Conservation (phyloP, 2,113 vertebrate species). For the Rhinogobius similis region DNA sequence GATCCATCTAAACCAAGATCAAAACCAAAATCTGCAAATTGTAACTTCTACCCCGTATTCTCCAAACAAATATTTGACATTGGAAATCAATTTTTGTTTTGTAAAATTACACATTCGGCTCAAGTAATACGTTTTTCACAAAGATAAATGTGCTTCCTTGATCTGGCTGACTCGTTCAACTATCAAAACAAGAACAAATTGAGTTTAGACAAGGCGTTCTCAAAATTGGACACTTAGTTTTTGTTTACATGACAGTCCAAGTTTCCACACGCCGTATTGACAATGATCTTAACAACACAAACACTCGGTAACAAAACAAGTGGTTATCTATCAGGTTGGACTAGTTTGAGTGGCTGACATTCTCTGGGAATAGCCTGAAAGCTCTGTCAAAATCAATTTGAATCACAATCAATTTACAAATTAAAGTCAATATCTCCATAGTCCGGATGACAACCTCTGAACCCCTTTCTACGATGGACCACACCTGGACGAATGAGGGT, state of each 20-base stretch:
- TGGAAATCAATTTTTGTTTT: neutral
- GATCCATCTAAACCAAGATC: too few species aligned
- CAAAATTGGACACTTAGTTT: neutral
- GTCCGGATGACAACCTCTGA: too few species aligned
- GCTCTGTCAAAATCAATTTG: neutral
- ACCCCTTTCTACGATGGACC: too few species aligned
- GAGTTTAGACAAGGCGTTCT: neutral
- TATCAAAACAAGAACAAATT: neutral
- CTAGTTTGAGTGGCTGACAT: conserved; percentile 14
- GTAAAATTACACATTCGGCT: neutral
- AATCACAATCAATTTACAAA: neutral
- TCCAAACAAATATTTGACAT: neutral
- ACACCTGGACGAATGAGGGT: too few species aligned
- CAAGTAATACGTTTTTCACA: too few species aligned
- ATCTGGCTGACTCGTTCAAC: neutral
- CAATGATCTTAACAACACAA: conserved; percentile 12
- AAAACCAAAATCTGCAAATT: neutral
- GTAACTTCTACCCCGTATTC: too few species aligned
- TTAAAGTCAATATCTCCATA: too few species aligned
- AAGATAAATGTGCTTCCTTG: neutral
- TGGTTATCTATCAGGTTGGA: conserved; percentile 34
- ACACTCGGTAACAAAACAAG: neutral
- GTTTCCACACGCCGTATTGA: neutral
- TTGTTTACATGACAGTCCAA: neutral
- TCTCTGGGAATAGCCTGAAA: neutral